Percentiles rank a stretch among this genome's conserved stretches.
Conservation (phyloP, 2,113 vertebrate genomes). For the human region DNA sequence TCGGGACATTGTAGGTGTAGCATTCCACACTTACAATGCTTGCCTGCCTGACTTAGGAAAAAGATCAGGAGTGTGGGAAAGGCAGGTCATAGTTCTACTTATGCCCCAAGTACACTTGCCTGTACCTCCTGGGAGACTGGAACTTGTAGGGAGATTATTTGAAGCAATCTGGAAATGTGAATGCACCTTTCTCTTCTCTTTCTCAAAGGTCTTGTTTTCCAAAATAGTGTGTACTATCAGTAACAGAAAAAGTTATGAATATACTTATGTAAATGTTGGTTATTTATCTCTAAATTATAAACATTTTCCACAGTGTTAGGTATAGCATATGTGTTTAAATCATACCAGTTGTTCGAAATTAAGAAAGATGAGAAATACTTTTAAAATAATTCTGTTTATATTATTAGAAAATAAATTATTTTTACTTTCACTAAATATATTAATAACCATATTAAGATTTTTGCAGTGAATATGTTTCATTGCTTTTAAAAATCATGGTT, state of each 20-base stretch:
- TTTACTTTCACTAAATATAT: not conserved
- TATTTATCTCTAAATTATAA: conserved; percentile 22
- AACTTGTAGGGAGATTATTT: not conserved
- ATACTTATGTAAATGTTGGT: not conserved
- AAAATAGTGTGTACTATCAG: not conserved
- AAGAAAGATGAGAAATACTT: not conserved
- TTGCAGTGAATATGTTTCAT: not conserved
- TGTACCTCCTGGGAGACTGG: not conserved
- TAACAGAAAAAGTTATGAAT: not conserved
- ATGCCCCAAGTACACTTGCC: not conserved
- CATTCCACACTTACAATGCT: not conserved
- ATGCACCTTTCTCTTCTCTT: not conserved
- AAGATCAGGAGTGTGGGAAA: not conserved
- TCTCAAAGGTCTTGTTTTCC: not conserved
- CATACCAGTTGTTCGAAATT: not conserved
- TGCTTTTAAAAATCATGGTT: not conserved
- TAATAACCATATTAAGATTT: not conserved
- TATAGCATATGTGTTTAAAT: not conserved
- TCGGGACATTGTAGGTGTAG: not conserved
- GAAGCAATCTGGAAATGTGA: not conserved
- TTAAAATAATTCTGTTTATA: not conserved
- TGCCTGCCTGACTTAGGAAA: not conserved
- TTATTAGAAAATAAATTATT: not conserved
- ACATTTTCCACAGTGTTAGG: not conserved
- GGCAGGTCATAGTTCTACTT: not conserved